phyloP scores from a whole-genome alignment of 1,140 invertebrate genomes.

The Drosophila nasuta region DNA sequence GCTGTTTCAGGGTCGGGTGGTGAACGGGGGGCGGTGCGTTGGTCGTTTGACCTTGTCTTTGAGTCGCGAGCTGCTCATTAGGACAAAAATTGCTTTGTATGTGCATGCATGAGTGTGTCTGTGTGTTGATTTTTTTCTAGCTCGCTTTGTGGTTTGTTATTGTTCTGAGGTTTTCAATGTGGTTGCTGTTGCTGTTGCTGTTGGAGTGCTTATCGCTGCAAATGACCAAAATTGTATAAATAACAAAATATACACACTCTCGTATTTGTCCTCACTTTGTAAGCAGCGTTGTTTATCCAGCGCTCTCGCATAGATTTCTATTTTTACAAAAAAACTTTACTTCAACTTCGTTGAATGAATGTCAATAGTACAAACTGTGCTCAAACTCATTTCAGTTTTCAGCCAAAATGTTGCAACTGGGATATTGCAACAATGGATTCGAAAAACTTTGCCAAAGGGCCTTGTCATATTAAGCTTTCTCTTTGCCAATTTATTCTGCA shows the following conservation, averaged over 20 bases:
- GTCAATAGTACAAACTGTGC: not conserved
- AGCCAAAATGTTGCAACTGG: conserved; percentile 2
- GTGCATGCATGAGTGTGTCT: conserved; percentile 11
- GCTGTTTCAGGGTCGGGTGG: not conserved
- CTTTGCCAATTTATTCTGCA: conserved; percentile 5
- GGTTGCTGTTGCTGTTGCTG: conserved; percentile 14
- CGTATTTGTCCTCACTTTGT: not conserved
- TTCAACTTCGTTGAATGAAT: conserved; percentile 7
- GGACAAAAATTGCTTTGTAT: conserved; percentile 61
- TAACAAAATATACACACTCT: conserved; percentile 4
- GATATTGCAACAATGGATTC: conserved; percentile 4
- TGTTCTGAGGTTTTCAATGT: conserved; percentile 29
- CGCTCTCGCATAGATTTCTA: not conserved
- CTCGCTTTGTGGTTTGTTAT: conserved; percentile 56
- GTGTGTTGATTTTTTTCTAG: conserved; percentile 34
- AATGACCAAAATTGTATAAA: conserved; percentile 52
- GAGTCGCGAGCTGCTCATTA: conserved; percentile 66
- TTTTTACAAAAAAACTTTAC: not conserved
- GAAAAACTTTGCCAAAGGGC: conserved; percentile 9
- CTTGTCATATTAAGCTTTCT: not conserved
- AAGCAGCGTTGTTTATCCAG: conserved; percentile 23
- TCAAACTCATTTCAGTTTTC: not conserved
- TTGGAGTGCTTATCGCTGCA: conserved; percentile 55
- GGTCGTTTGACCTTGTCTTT: conserved; percentile 62
- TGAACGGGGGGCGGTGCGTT: not conserved